Evolutionary conservation across 1,140 invertebrate genomes (phyloP), one percentile per base, ranked within the genome.

Genomic region (Ptiloglossa arizonensis): DNA sequence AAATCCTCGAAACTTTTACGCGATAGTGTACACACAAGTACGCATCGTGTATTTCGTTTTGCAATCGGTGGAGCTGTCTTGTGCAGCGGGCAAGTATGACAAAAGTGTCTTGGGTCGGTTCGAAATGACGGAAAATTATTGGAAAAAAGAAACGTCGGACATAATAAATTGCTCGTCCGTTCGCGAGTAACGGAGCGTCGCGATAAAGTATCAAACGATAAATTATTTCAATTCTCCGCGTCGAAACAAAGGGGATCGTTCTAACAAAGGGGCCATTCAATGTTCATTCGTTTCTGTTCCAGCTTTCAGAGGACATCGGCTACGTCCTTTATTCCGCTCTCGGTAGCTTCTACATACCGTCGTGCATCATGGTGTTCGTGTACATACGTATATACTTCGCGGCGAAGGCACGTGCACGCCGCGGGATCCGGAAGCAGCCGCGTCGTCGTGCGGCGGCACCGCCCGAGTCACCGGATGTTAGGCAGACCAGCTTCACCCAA

Each of bases 331-430:
- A 99, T 93, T 99, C 98, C 41, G 98, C 98, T 15, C 94, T 99
- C 72, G 98, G 98, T 75, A 99, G 98, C 81, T 99, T 99, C 94
- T 99, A 99, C 94, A 97, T 99, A 87, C 99, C 99, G 54, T 97
- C 97, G 87, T 97, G 98, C 91, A 98, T 99, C 90, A 99, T 99
- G 97, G 97, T 99, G 79, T 99, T 99, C 93, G 97, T 99, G 57
- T 99, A 99, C 94, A 98, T 99, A 89, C 95, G 98, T 90, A 99
- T 99, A 93, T 99, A 99, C 93, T 97, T 96, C 92, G 98, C 98
- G 22, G 98, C 98, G 48, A 97, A 98, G 90, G 97, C 97, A 29
- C 92, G 98, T 57, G 97, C 98, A 67, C 94, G 97, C 75, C 93
- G 97, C 62, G 96, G 96, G 60, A 97, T 97, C 81, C 94, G 96